Conservation (phyloP, 2,797 vertebrate genomes). For the Channallabes apus region DNA sequence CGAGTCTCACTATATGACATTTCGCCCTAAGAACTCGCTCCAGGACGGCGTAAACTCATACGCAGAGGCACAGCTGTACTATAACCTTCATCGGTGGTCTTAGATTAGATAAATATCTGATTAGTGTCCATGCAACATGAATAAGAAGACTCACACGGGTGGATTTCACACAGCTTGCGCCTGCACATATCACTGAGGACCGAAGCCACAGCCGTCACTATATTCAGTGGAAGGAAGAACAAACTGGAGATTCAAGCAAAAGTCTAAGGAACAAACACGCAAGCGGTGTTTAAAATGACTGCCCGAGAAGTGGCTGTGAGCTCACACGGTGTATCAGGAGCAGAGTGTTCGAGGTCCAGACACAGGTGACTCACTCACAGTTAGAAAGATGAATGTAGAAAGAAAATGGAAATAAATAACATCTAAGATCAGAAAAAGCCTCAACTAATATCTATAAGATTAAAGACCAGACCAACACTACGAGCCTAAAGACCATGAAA, state of each 20-base stretch:
- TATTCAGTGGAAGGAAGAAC: neutral
- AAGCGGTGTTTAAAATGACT: neutral
- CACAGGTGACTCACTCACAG: neutral
- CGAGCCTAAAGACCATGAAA: neutral
- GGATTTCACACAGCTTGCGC: neutral
- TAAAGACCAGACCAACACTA: neutral
- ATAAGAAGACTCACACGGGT: neutral
- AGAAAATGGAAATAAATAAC: neutral
- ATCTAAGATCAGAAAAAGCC: neutral
- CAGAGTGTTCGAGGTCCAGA: neutral
- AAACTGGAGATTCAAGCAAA: neutral
- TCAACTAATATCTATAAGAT: neutral
- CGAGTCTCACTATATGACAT: no score
- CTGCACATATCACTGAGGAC: neutral
- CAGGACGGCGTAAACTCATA: no score
- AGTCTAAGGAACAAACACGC: neutral
- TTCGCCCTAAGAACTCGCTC: no score
- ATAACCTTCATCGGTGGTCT: neutral
- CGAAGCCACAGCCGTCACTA: neutral
- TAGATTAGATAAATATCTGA: neutral
- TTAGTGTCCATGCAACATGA: neutral
- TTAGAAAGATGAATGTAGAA: neutral
- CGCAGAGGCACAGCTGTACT: no score
- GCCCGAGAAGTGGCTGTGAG: neutral
- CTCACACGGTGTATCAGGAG: neutral